These are phyloP conservation scores for Pseudachorutes palmiensis DNA, from an alignment of 1,140 invertebrate species.

Conservation along the genomic window DNA sequence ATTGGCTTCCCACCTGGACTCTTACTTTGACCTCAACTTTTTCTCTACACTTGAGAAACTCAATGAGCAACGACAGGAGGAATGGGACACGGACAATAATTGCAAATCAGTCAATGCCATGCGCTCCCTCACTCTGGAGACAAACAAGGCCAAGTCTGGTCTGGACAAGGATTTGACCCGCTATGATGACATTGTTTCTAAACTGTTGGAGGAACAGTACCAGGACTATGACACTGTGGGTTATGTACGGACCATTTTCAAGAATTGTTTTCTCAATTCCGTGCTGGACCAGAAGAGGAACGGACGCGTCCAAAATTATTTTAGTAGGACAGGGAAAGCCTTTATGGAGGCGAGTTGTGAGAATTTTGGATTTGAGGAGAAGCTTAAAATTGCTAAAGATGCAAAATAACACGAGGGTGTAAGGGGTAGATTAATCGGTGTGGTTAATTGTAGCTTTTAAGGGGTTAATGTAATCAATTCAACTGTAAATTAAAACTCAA, in stretches of 20 bases:
- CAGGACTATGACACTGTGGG: constrained; percentile 18
- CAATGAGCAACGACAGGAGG: not conserved
- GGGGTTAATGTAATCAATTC: no score
- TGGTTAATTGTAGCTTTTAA: no score
- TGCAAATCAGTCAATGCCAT: not conserved
- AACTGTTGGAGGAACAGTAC: constrained; percentile 18
- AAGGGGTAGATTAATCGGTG: no score
- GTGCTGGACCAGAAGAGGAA: constrained; percentile 19
- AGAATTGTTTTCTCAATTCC: constrained; percentile 18
- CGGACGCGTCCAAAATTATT: constrained; percentile 23
- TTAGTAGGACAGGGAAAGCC: constrained; percentile 15
- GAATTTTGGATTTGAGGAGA: not conserved
- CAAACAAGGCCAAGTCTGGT: constrained; percentile 14
- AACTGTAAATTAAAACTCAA: no score
- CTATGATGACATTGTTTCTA: constrained; percentile 1
- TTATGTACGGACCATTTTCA: constrained; percentile 30
- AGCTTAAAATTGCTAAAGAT: not conserved
- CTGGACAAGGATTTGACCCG: not conserved
- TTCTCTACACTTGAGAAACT: not conserved
- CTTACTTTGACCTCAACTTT: not conserved
- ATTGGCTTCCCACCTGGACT: not conserved
- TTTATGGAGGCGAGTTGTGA: not conserved
- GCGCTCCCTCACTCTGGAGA: constrained; percentile 5
- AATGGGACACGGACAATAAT: not conserved
- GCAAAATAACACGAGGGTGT: no score